Conservation (phyloP, 2,113 vertebrate species). For the Lepisosteus oculatus region DNA sequence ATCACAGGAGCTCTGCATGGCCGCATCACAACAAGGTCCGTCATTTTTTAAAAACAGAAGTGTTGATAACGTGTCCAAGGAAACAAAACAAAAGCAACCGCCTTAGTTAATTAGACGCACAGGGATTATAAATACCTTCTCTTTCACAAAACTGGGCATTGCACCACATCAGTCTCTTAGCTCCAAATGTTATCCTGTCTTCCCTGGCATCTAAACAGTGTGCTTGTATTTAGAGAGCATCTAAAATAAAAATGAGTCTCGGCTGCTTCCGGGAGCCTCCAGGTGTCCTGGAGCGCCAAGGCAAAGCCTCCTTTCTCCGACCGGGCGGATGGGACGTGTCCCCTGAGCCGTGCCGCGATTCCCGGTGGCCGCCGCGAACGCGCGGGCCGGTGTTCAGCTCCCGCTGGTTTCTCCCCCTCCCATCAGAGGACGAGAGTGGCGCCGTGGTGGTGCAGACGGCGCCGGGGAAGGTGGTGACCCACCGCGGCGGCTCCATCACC, state of each 20-base stretch:
- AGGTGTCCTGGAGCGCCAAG: neutral
- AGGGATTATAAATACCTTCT: slow-evolving; percentile 42
- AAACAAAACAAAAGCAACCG: slow-evolving; percentile 24
- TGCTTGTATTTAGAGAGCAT: neutral
- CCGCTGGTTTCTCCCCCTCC: neutral
- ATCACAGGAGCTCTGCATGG: too few species aligned
- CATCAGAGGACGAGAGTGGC: slow-evolving; percentile 82
- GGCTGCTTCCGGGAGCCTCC: neutral
- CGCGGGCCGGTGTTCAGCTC: neutral
- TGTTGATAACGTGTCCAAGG: too few species aligned
- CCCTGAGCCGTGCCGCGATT: neutral
- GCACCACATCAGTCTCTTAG: too few species aligned
- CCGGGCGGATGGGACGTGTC: neutral
- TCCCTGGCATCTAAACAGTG: neutral
- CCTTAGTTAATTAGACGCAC: slow-evolving; percentile 44
- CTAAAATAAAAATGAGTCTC: slow-evolving; percentile 6
- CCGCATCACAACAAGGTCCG: too few species aligned
- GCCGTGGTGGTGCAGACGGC: slow-evolving; percentile 90
- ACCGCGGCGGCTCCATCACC: slow-evolving; percentile 88
- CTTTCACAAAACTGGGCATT: slow-evolving; percentile 5
- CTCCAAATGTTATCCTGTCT: neutral
- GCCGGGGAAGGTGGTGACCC: slow-evolving; percentile 86
- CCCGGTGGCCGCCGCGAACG: slow-evolving; percentile 34
- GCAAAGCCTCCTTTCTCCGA: neutral
- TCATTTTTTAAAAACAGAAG: too few species aligned